These are phyloP conservation scores for Scaptomyza reducta DNA, from an alignment of 2,888 invertebrate species.

Conservation along the genomic window DNA sequence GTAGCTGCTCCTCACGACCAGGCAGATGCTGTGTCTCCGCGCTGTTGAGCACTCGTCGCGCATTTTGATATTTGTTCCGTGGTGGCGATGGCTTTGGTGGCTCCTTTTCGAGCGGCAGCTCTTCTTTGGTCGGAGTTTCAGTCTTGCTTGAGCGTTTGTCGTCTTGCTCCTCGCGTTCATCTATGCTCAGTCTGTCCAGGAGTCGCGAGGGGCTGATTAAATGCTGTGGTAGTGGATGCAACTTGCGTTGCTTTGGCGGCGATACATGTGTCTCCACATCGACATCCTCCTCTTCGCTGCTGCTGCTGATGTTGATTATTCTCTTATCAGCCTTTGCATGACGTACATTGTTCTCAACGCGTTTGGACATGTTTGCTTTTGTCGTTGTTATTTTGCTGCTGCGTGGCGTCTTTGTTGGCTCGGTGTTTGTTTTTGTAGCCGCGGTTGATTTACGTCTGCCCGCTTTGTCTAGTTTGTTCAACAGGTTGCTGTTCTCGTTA, in stretches of 20 bases:
- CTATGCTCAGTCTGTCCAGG: conserved; percentile 81
- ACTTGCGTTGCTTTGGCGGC: conserved; percentile 81
- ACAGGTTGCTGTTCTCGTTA: conserved; percentile 77
- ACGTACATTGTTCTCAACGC: conserved; percentile 31
- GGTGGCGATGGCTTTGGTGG: conserved; percentile 43
- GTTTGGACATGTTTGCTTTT: conserved; percentile 32
- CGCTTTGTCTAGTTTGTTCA: conserved; percentile 73
- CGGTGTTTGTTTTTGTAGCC: conserved; percentile 22
- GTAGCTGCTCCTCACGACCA: conserved; percentile 92
- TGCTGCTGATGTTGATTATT: conserved; percentile 15
- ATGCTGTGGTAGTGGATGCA: conserved; percentile 59
- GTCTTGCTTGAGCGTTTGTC: conserved; percentile 34
- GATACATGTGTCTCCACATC: conserved; percentile 63
- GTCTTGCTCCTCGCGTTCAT: conserved; percentile 54
- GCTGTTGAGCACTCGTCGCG: conserved; percentile 82
- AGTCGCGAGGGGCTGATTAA: conserved; percentile 81
- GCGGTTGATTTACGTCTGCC: conserved; percentile 35
- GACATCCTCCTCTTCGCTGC: conserved; percentile 23
- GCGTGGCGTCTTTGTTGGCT: conserved; percentile 73
- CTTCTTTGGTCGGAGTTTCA: conserved; percentile 20
- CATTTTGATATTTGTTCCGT: conserved; percentile 83
- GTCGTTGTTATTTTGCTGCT: conserved; percentile 61
- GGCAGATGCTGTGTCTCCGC: conserved; percentile 86
- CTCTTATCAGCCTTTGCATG: neutral
- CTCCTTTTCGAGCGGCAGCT: neutral